Percentiles rank a stretch among this genome's conserved stretches.
These are phyloP conservation scores for Gryon sp. DNA, from an alignment of 1,140 invertebrate genomes.

Conservation along the genomic window DNA sequence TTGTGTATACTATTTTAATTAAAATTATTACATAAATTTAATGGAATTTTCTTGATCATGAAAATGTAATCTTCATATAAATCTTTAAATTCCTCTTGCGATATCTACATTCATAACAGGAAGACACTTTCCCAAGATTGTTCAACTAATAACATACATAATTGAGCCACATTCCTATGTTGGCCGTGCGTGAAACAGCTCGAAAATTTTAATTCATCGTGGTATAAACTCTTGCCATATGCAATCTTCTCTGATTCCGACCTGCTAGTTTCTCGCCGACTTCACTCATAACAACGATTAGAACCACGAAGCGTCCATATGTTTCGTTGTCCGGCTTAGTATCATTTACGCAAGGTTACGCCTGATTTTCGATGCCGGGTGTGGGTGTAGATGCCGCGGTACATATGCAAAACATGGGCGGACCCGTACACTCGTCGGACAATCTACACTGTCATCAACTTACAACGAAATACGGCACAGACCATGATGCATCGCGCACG, in stretches of 20 bases:
- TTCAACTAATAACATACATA: slow-evolving; percentile 39
- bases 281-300: slow-evolving; percentile 50
- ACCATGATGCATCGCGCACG: slow-evolving; percentile 66
- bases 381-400: slow-evolving; percentile 57
- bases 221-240: slow-evolving; percentile 11
- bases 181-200: not conserved
- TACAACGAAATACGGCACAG: slow-evolving; percentile 63
- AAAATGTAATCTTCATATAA: not conserved
- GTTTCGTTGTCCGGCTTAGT: slow-evolving; percentile 44
- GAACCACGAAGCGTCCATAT: slow-evolving; percentile 7
- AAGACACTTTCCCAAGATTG: slow-evolving; percentile 16
- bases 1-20: too few species aligned
- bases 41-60: too few species aligned
- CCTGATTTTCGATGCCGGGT: slow-evolving; percentile 47
- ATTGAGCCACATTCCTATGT: slow-evolving; percentile 17
- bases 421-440: slow-evolving; percentile 60
- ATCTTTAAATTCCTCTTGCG: not conserved
- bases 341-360: slow-evolving; percentile 53
- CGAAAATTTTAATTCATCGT: slow-evolving; percentile 37
- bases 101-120: slow-evolving; percentile 23
- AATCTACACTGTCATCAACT: slow-evolving; percentile 74
- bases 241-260: slow-evolving; percentile 14
- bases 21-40: slow-evolving; percentile 1
- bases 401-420: slow-evolving; percentile 72
- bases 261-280: slow-evolving; percentile 9